Conservation (phyloP, 2,113 vertebrate species). For the Fulmarus glacialis region DNA sequence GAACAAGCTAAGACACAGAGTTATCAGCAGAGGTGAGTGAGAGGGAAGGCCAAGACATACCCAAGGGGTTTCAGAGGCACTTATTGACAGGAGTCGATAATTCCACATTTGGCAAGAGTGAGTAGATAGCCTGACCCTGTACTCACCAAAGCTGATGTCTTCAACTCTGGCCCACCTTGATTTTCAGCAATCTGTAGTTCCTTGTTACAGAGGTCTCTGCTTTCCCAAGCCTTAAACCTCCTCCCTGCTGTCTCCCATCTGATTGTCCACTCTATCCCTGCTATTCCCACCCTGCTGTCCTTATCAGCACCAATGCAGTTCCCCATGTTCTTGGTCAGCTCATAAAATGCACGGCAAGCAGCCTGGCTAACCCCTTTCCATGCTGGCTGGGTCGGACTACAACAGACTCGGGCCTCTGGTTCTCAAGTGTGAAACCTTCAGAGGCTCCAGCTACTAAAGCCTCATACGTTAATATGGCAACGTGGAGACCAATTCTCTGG, state of each 20-base stretch:
- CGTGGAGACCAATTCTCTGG: accelerated
- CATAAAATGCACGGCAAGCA: accelerated
- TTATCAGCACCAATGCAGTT: background rate
- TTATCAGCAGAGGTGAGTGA: background rate
- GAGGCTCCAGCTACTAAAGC: background rate
- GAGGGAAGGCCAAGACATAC: background rate
- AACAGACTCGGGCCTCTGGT: too few relatives aligned
- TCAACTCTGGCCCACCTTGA: background rate
- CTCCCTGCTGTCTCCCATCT: background rate
- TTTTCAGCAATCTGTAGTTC: background rate
- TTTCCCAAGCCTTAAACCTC: background rate
- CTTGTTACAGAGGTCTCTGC: background rate
- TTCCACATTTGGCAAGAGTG: background rate
- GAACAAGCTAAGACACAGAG: background rate
- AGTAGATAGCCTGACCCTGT: too few relatives aligned
- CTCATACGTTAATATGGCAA: background rate
- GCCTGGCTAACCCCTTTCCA: background rate
- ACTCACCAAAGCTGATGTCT: background rate
- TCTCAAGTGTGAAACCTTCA: background rate
- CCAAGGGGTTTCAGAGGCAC: background rate
- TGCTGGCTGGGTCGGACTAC: background rate
- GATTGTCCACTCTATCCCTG: background rate
- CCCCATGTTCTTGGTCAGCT: background rate
- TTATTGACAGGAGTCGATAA: background rate
- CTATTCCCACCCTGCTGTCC: background rate